Base-by-base conservation (phyloP, 2,888 invertebrate genomes). In the Drosophila austrosaltans region DNA sequence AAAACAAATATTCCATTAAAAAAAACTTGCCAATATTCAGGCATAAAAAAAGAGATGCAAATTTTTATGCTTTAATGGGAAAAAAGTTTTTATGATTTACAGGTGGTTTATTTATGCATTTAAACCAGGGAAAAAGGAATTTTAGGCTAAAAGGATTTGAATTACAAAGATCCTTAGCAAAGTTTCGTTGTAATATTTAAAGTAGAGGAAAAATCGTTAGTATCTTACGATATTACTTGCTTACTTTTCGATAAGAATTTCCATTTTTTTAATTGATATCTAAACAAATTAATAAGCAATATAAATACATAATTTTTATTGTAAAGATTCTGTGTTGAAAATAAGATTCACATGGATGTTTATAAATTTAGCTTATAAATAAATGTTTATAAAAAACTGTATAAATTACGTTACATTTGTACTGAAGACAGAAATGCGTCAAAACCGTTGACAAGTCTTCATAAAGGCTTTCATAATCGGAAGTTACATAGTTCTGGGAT, bases 321-420 rank as follows among this genome's bases (percentile, higher is more conserved):
- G 8, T 58, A 20, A 53, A 16, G 6, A 16, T 48, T 48, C 22
- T 71, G 36, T 40, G 30, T 53, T 44, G 57, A 22, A 66, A 71
- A 44, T 42, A 63, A 63, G 70, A 71, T 71, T 71, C 70, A 56
- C 62, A 59, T 39, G 57, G 57, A 57, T 39, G 57, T 39, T 57
- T 25, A 32, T n/a, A 57, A 57, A 57, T 10, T 57, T 57, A 39
- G 36, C 57, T 57, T 57, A 57, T 39, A 60, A 44, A 67, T 63
- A 72, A 78, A 78, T 28, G 61, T 65, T 66, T 72, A 71, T 74
- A 72, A 72, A 72, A 76, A 70, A 44, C 61, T 44, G 30, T 58
- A 58, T 28, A 60, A 61, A 58, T 25, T 75, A 79, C 59, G 30
- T 63, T 69, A 67, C 53, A 57, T 74, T 75, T 77, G 63, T 82